phyloP scores from a whole-genome alignment of 1,140 invertebrate species.

The Scylla paramamosain region DNA sequence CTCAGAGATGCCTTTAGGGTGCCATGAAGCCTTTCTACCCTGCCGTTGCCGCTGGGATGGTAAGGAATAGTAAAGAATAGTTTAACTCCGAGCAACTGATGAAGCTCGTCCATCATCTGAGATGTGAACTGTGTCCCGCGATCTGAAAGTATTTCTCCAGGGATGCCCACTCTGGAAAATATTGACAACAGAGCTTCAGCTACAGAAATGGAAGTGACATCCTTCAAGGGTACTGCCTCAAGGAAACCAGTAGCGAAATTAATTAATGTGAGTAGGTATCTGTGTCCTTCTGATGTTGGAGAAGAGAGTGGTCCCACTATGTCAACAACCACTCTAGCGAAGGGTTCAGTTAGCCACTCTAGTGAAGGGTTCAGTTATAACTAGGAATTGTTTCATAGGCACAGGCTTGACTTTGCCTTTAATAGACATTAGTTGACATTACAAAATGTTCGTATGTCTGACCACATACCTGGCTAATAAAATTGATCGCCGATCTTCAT shows the following conservation, averaged over 20 bases:
- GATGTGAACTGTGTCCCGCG: constrained; percentile 41
- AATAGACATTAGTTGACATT: constrained; percentile 39
- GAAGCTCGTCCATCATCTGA: not conserved
- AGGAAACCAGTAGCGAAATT: constrained; percentile 35
- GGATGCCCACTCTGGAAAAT: constrained; percentile 37
- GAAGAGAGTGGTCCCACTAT: not conserved
- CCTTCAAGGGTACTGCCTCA: constrained; percentile 37
- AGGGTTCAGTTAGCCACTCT: constrained; percentile 11
- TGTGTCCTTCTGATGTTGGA: constrained; percentile 33
- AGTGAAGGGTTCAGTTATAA: not conserved
- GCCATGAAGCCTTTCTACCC: constrained; percentile 18
- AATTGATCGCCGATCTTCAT: not conserved
- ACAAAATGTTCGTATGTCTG: not conserved
- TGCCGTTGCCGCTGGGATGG: constrained; percentile 34
- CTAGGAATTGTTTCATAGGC: not conserved
- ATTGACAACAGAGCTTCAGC: not conserved
- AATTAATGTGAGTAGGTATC: constrained; percentile 24
- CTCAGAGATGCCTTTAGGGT: not conserved
- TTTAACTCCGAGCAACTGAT: not conserved
- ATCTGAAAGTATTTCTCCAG: constrained; percentile 6
- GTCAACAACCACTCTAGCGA: constrained; percentile 10
- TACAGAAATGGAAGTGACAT: constrained; percentile 6
- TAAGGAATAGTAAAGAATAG: not conserved
- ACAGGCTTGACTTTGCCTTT: not conserved
- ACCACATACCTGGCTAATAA: not conserved